Conservation (phyloP, 2,797 vertebrate genomes). For the Sebastes trivittatus region DNA sequence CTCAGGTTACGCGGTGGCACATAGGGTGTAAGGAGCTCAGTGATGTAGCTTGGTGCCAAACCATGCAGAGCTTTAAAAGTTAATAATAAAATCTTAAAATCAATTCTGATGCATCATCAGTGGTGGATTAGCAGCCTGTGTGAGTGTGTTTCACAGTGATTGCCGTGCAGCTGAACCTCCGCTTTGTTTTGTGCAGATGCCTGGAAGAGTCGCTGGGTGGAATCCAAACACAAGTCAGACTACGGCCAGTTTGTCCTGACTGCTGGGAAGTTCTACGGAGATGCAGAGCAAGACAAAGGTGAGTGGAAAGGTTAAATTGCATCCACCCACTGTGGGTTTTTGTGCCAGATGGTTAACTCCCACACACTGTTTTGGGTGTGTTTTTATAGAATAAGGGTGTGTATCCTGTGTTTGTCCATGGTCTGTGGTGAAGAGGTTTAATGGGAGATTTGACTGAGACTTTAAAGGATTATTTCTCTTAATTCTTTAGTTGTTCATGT, state of each 20-base stretch:
- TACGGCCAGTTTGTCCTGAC: slow-evolving; percentile 85
- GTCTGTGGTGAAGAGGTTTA: neutral
- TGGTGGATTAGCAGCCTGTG: neutral
- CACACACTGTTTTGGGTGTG: neutral
- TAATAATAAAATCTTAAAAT: too few relatives aligned
- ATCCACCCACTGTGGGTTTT: neutral
- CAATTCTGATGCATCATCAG: neutral
- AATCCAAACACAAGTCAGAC: slow-evolving; percentile 86
- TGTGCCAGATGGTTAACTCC: neutral
- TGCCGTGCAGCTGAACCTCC: slow-evolving; percentile 20
- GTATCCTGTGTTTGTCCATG: neutral
- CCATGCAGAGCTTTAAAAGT: too few relatives aligned
- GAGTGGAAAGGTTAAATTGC: slow-evolving; percentile 25
- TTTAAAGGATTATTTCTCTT: neutral
- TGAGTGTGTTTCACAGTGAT: neutral
- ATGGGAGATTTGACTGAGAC: neutral
- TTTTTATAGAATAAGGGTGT: neutral
- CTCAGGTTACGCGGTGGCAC: too few relatives aligned
- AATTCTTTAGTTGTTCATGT: neutral
- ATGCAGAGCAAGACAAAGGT: slow-evolving; percentile 88
- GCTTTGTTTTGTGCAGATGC: slow-evolving; percentile 75
- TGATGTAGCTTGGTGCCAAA: too few relatives aligned
- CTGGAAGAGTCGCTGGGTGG: slow-evolving; percentile 84
- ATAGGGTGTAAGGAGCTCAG: too few relatives aligned
- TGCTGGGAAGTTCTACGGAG: slow-evolving; percentile 85